These are phyloP conservation scores for Psix sp. DNA, from an alignment of 1,140 invertebrate genomes.

Conservation along the genomic window DNA sequence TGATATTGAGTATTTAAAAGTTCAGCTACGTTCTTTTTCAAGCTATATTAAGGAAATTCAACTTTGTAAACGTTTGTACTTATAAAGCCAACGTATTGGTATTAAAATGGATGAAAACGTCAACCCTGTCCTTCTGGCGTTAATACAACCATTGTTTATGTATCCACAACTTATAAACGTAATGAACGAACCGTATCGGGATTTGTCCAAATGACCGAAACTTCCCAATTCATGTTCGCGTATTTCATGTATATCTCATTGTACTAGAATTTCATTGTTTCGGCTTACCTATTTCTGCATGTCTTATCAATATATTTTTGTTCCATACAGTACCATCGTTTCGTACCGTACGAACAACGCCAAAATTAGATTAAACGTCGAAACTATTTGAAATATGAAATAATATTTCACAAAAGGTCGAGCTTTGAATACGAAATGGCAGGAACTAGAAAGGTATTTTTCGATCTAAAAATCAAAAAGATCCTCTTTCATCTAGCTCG, in stretches of 20 bases:
- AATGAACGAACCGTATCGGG: slow-evolving; percentile 13
- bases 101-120: too few relatives aligned
- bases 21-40: too few relatives aligned
- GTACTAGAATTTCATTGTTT: slow-evolving; percentile 28
- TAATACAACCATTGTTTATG: slow-evolving; percentile 2
- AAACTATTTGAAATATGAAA: slow-evolving; percentile 34
- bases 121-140: too few relatives aligned
- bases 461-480: too few relatives aligned
- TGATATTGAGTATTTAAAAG: too few relatives aligned
- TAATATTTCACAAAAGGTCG: too few relatives aligned
- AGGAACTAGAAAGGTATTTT: too few relatives aligned
- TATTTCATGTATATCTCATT: slow-evolving; percentile 40
- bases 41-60: too few relatives aligned
- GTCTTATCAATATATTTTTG: slow-evolving; percentile 45
- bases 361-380: slow-evolving; percentile 37
- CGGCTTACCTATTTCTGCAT: slow-evolving; percentile 26
- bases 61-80: too few relatives aligned
- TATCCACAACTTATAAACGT: slow-evolving; percentile 4
- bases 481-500: too few relatives aligned
- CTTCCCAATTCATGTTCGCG: slow-evolving; percentile 6
- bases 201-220: slow-evolving; percentile 29
- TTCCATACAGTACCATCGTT: slow-evolving; percentile 13
- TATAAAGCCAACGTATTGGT: too few relatives aligned
- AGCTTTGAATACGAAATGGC: too few relatives aligned
- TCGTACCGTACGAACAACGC: slow-evolving; percentile 6